Percentiles rank a stretch among this genome's conserved stretches.
Conservation (phyloP, 1,140 invertebrate genomes). For the Conopomorpha cramerella region DNA sequence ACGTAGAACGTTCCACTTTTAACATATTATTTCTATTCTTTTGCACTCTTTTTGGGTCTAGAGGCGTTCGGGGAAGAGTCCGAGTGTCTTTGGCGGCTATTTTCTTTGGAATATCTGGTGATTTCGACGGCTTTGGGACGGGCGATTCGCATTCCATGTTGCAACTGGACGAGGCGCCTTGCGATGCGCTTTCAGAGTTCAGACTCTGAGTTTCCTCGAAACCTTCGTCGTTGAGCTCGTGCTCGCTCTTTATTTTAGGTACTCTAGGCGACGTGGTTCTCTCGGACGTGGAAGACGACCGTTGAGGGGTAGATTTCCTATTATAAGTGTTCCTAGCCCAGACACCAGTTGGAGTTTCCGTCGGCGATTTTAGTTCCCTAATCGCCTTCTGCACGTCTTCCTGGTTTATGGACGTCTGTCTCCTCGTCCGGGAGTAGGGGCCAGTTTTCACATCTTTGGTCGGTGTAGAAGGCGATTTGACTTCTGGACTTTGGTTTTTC, state of each 20-base stretch:
- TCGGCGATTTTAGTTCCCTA: constrained; percentile 63
- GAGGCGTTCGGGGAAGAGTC: constrained; percentile 34
- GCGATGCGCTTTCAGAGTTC: constrained; percentile 82
- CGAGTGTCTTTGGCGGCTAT: constrained; percentile 43
- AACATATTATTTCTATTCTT: constrained; percentile 35
- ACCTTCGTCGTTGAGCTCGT: constrained; percentile 82
- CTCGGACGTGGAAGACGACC: constrained; percentile 22
- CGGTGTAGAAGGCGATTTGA: constrained; percentile 16
- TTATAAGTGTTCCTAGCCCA: constrained; percentile 54
- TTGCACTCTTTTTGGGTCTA: constrained; percentile 30
- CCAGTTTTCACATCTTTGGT: constrained; percentile 40
- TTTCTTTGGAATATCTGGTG: constrained; percentile 41
- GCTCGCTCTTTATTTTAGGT: constrained; percentile 60
- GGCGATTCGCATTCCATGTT: constrained; percentile 70
- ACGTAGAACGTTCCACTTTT: constrained; percentile 42
- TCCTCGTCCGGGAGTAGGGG: constrained; percentile 42
- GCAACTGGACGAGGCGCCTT: constrained; percentile 74
- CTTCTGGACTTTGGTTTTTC: constrained; percentile 47
- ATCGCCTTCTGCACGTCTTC: constrained; percentile 68
- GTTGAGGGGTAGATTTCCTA: constrained; percentile 26
- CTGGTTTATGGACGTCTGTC: constrained; percentile 66
- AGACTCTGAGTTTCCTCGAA: constrained; percentile 87
- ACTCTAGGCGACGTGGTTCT: constrained; percentile 39
- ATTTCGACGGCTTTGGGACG: constrained; percentile 33
- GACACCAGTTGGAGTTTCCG: constrained; percentile 58